Evolutionary conservation across 1,140 invertebrate genomes (phyloP).

Genomic region (Hestina assimilis): DNA sequence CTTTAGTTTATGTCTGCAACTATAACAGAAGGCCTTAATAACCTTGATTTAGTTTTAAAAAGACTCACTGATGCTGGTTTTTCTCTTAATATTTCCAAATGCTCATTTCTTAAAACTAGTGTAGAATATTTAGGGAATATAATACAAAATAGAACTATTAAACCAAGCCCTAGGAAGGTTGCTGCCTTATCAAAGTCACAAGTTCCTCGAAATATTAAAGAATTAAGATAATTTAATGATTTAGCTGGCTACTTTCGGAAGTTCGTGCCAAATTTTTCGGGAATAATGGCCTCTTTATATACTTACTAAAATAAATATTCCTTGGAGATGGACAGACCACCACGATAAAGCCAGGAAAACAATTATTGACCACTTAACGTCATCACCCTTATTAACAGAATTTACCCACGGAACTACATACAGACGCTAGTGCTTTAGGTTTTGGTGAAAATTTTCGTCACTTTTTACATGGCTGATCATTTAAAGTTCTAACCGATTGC

Average conservation of each 20-base stretch:
- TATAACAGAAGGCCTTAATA: background rate
- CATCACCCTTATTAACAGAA: background rate
- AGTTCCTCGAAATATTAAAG: conserved; percentile 12
- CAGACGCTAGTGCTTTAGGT: background rate
- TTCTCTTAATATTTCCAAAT: conserved; percentile 23
- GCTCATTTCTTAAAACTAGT: conserved; percentile 25
- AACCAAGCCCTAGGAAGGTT: conserved; percentile 26
- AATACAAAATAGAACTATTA: conserved; percentile 26
- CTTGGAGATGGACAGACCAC: background rate
- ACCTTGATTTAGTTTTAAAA: conserved; percentile 1
- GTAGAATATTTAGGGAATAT: conserved; percentile 27
- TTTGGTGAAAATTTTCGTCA: background rate
- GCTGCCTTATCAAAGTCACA: conserved; percentile 12
- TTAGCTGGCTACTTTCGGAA: conserved; percentile 23
- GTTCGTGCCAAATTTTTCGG: conserved; percentile 11
- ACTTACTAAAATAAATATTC: background rate
- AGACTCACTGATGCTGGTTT: conserved; percentile 21
- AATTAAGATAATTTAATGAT: conserved; percentile 22
- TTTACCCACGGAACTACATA: background rate
- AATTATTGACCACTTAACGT: background rate
- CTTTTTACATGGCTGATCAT: background rate
- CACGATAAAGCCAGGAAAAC: background rate
- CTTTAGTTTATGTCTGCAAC: background rate
- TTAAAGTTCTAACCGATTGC: background rate
- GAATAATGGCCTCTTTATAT: conserved; percentile 2